Conservation (phyloP, 92 coral and sea anemone genomes). For the Ricordea florida region DNA sequence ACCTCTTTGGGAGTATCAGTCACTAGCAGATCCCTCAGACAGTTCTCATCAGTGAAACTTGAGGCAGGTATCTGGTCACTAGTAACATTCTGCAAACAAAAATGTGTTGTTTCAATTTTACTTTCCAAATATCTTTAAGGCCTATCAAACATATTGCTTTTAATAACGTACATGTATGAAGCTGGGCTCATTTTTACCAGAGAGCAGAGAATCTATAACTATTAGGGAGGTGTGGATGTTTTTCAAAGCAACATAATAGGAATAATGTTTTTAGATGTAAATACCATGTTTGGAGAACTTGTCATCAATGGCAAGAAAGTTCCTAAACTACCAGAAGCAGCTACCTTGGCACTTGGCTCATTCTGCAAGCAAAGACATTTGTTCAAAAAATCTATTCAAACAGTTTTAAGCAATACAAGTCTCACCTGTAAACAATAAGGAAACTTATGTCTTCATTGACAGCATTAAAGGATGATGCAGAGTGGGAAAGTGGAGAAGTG, state of each 20-base stretch:
- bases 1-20: conserved; percentile 9
- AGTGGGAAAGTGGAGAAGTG: background rate
- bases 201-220: background rate
- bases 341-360: conserved; percentile 1
- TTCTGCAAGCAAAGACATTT: background rate
- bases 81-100: conserved; percentile 18
- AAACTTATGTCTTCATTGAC: conserved; percentile 2
- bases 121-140: background rate
- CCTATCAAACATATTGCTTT: background rate
- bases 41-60: conserved; percentile 3
- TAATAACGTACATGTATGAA: background rate
- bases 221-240: background rate
- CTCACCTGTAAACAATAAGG: background rate
- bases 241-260: no score
- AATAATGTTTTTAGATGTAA: background rate
- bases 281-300: conserved; percentile 7
- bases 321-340: background rate
- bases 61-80: background rate
- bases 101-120: background rate
- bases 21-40: background rate
- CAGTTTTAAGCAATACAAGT: background rate
- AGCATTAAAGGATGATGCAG: background rate
- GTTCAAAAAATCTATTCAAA: no score
- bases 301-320: conserved; percentile 2
- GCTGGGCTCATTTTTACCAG: background rate